Evolutionary conservation across 2,113 vertebrate species (phyloP).

Genomic region (Sapajus apella): DNA sequence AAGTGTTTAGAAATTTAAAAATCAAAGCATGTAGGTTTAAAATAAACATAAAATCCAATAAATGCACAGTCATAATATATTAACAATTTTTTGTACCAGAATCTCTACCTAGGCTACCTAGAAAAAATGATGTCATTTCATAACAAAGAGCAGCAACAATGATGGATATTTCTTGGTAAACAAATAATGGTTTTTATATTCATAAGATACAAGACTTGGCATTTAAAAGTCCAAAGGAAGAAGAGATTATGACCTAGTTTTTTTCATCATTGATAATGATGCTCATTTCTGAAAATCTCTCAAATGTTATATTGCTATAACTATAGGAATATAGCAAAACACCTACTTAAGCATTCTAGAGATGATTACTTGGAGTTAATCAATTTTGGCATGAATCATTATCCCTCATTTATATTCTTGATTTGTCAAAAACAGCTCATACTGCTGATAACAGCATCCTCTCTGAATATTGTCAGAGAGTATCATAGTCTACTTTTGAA

Average conservation of each 20-base stretch:
- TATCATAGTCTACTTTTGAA: neutral
- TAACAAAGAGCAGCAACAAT: neutral
- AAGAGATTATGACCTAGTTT: neutral
- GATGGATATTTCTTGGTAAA: neutral
- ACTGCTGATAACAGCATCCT: slow-evolving; percentile 10
- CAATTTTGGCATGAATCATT: neutral
- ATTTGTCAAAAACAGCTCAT: slow-evolving; percentile 23
- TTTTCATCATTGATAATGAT: neutral
- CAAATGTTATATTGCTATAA: neutral
- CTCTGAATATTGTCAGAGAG: neutral
- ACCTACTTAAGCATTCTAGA: neutral
- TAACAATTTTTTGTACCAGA: neutral
- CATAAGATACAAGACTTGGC: neutral
- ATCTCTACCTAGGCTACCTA: neutral
- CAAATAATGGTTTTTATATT: neutral
- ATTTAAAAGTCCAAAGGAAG: slow-evolving; percentile 33
- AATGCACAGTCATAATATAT: neutral
- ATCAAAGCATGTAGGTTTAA: neutral
- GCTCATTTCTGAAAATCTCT: neutral
- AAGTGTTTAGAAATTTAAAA: neutral
- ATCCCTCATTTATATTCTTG: slow-evolving; percentile 10
- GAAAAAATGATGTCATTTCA: neutral
- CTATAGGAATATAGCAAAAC: neutral
- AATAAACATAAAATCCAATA: neutral
- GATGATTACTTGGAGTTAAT: slow-evolving; percentile 9